Percentiles rank a stretch among this genome's conserved stretches.
These are phyloP conservation scores for Platichthys stellatus DNA, from an alignment of 2,113 vertebrate genomes.

Conservation along the genomic window DNA sequence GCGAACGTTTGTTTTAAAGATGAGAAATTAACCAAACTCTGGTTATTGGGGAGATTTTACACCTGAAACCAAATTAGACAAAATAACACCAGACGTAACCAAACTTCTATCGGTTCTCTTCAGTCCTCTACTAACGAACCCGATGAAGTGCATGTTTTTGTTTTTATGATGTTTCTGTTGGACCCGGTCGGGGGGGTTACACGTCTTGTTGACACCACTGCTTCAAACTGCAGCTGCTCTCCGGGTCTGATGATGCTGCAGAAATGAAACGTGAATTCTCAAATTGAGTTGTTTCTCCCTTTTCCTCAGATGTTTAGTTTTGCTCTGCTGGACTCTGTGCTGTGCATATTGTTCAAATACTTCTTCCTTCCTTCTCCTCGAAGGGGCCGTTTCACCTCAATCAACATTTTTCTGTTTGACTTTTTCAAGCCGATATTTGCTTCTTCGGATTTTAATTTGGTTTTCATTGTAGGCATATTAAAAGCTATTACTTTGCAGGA, in stretches of 20 bases:
- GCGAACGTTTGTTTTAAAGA: background rate
- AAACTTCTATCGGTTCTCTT: background rate
- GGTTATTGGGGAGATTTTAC: background rate
- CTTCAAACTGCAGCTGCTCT: slow-evolving; percentile 11
- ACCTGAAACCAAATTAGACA: background rate
- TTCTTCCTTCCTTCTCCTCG: background rate
- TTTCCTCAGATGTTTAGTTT: background rate
- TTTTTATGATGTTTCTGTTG: background rate
- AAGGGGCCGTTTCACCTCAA: slow-evolving; percentile 34
- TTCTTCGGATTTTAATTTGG: slow-evolving; percentile 9
- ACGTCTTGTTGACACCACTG: slow-evolving; percentile 24
- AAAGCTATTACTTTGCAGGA: background rate
- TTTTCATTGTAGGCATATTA: background rate
- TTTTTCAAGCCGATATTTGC: background rate
- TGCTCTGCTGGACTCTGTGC: slow-evolving; percentile 60
- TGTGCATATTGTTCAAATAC: slow-evolving; percentile 56
- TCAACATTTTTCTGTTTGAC: slow-evolving; percentile 15
- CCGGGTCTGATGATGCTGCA: background rate
- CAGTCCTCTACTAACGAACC: background rate
- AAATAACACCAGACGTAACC: background rate
- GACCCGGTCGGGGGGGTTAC: background rate
- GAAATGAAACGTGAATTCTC: slow-evolving; percentile 15
- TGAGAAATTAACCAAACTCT: background rate
- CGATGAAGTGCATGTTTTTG: background rate
- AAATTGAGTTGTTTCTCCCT: slow-evolving; percentile 36